Base-by-base conservation (phyloP, 2,113 vertebrate species). In the Neolamprologus modestus region DNA sequence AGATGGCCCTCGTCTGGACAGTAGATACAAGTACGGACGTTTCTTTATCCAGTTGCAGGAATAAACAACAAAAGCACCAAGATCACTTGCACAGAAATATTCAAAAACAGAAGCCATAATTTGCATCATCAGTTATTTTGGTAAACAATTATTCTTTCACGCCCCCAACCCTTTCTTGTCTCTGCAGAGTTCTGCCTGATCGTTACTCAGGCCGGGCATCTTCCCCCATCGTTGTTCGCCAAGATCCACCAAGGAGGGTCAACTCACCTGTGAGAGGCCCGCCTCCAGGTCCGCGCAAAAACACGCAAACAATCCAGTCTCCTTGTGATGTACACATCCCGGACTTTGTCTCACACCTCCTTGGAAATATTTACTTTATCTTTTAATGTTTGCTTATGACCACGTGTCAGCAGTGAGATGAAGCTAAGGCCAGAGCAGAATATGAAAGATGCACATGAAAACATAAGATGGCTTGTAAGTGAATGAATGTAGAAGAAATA, bases 21-120 rank as follows among this genome's bases (percentile, higher is more conserved):
- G 87, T 90, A 94, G 94, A 96, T 97, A 97, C 94, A 97, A 96
- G 97, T 97, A 93, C 37, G 61, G 8, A 79, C 16, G 1, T 35
- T 6, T 28, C 19, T 82, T 12, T 16, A 26, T 63, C 73, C 16
- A 40, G 6, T 84, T 57, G 0, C 6, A 19, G 13, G 40, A 24
- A 26, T 63, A 17, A 19, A 50, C 26, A 14, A 12, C 19, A 33
- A 57, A 84, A 57, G 35, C n/a, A 7, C 14, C 28, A 0, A 37
- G 66, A 84, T 31, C 7, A 13, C 21, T 31, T 19, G 12, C 54
- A 55, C 4, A 31, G n/a, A 28, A 26, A 45, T 8, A 7, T 11
- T 78, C 13, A 54, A 24, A 82, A 17, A 9, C 33, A 2, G 14
- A 28, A 63, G 21, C 3, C n/a, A 37, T 81, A 21, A 19, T 45